phyloP scores from a whole-genome alignment of 2,888 invertebrate genomes.

The Chymomyza procnemis region DNA sequence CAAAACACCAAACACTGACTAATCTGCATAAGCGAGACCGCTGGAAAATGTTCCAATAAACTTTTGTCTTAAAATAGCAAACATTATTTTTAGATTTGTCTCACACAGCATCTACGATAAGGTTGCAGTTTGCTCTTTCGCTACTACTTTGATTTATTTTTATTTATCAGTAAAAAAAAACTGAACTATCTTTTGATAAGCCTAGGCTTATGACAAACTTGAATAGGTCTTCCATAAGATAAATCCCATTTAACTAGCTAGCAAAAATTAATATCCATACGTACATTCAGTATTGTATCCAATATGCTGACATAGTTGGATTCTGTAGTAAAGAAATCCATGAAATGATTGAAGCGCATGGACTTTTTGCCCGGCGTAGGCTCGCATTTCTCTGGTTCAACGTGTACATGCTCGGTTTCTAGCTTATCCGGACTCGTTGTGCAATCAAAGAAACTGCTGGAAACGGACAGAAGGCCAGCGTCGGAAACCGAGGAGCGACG shows the following conservation, averaged over 20 bases:
- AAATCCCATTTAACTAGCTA: no score
- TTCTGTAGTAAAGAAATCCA: constrained; percentile 97
- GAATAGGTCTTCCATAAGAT: no score
- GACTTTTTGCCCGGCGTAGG: constrained; percentile 76
- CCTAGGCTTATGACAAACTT: no score
- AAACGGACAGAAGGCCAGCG: constrained; percentile 88
- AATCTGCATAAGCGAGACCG: background rate
- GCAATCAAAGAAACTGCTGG: constrained; percentile 93
- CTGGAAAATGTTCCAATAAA: background rate
- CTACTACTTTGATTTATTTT: background rate
- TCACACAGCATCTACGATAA: background rate
- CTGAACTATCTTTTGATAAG: no score
- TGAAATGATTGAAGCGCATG: constrained; percentile 80
- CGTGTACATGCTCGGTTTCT: constrained; percentile 73
- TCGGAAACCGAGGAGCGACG: constrained; percentile 92
- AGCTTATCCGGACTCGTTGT: constrained; percentile 89
- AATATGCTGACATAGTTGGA: constrained; percentile 97
- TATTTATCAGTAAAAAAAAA: no score
- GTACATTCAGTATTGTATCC: constrained; percentile 93
- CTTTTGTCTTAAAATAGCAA: background rate
- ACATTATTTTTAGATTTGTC: background rate
- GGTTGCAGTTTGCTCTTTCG: background rate
- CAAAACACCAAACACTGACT: background rate
- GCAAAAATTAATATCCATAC: constrained; percentile 58
- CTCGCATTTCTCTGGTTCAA: constrained; percentile 71